Base-by-base conservation (phyloP, 2,797 vertebrate genomes). In the Acipenser transmontanus region DNA sequence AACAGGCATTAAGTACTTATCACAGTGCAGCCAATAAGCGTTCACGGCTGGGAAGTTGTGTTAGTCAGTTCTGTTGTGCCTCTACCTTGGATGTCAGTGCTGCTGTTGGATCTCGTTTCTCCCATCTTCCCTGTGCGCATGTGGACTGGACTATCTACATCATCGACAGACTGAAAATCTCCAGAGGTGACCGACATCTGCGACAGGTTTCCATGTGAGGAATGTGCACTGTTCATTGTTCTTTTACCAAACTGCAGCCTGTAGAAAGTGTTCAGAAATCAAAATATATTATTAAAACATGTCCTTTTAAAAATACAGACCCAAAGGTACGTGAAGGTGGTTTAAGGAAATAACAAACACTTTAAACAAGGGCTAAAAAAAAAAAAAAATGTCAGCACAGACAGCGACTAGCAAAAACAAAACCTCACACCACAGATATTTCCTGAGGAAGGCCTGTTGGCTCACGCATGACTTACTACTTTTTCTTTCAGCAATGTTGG, bases 21-120 rank as follows among this genome's bases (percentile, higher is more conserved):
- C 34, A 34, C 54, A 57, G 54, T 11, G 12, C 54, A n/a, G 54
- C 9, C 54, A 4, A 57, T 57, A 57, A 57, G n/a, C 54, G 14
- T 14, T 12, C 4, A 50, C 11, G 62, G 9, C 8, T 63, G 7
- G 9, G n/a, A 54, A 54, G n/a, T 7, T 54, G n/a, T 9, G 8
- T 13, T 10, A 14, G 6, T 52, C 47, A 65, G 48, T 70, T 75
- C 47, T 7, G 14, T 0, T 50, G 50, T 69, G 68, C 3, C 17
- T 20, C 12, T 88, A 98, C 96, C 93, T 86, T 95, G 93, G 63
- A 92, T 81, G 78, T 98, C 95, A 2, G 84, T 81, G 82, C 74
- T 93, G 73, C 91, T 93, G 69, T 92, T 92, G 65, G 92, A 95
- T 56, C 91, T 88, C 69, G 93, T 90, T 70, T 97, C 94, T 49